These are phyloP conservation scores for Varanus salvator DNA, from an alignment of 2,113 vertebrate genomes.

Conservation along the genomic window DNA sequence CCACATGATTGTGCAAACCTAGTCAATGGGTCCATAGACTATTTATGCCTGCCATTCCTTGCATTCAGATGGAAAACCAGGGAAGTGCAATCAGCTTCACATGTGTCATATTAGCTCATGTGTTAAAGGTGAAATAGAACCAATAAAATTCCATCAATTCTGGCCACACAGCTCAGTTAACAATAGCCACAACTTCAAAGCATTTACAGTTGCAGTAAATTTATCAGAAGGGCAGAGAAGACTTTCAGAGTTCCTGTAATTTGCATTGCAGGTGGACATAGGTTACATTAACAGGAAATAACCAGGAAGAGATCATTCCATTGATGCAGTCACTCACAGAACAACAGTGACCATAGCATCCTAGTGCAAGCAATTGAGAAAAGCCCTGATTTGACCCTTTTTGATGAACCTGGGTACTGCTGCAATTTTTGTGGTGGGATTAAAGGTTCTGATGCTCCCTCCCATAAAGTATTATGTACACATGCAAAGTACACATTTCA, in stretches of 20 bases:
- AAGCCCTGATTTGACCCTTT: background rate
- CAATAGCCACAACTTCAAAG: background rate
- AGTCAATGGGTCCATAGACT: background rate
- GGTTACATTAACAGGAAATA: background rate
- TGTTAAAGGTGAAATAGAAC: slow-evolving; percentile 4
- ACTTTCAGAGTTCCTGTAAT: background rate
- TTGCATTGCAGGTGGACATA: background rate
- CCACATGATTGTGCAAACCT: no score
- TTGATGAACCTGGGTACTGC: background rate
- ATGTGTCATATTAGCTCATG: background rate
- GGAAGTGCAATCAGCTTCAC: background rate
- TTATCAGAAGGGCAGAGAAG: background rate
- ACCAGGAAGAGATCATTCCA: background rate
- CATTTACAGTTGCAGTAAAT: background rate
- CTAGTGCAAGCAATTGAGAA: background rate
- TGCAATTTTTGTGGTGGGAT: background rate
- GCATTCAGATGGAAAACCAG: background rate
- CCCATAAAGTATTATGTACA: background rate
- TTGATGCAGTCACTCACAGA: background rate
- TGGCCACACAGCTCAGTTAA: background rate
- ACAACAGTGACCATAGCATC: background rate
- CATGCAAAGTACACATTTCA: background rate
- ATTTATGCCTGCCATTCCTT: background rate
- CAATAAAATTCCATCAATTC: slow-evolving; percentile 21
- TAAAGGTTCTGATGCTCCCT: background rate